phyloP scores from a whole-genome alignment of 2,888 invertebrate genomes.

The Octodonta nipae region DNA sequence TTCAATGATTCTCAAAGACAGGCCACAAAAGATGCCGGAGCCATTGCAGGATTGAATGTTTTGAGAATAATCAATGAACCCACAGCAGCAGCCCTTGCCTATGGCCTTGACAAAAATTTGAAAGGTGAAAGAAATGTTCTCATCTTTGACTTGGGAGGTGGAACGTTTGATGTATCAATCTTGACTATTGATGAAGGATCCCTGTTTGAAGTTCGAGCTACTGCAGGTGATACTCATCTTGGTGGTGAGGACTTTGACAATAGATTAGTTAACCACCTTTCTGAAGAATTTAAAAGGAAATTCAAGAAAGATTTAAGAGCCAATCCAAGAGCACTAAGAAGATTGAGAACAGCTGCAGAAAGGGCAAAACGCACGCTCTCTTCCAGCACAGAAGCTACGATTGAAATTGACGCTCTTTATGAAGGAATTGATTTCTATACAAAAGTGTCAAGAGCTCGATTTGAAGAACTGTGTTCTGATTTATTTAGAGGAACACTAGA shows the following conservation, averaged over 20 bases:
- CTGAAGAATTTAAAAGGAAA: conserved; percentile 57
- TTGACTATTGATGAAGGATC: conserved; percentile 69
- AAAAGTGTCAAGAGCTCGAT: conserved; percentile 59
- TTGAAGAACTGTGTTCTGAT: conserved; percentile 62
- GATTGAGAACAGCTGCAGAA: conserved; percentile 64
- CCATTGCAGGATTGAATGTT: conserved; percentile 50
- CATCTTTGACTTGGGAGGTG: conserved; percentile 51
- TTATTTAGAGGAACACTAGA: conserved; percentile 53
- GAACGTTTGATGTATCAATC: conserved; percentile 72
- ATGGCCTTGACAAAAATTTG: conserved; percentile 22
- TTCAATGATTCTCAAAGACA: conserved; percentile 58
- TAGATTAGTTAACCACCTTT: conserved; percentile 44
- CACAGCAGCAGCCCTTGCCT: conserved; percentile 19
- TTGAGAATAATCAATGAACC: conserved; percentile 74
- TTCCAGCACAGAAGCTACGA: conserved; percentile 60
- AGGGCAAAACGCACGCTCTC: conserved; percentile 67
- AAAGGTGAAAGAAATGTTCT: conserved; percentile 37
- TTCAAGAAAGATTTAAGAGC: conserved; percentile 53
- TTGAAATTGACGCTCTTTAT: conserved; percentile 63
- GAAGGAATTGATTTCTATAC: conserved; percentile 64
- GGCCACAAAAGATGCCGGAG: conserved; percentile 71
- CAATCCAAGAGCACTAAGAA: conserved; percentile 48
- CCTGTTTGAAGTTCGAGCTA: conserved; percentile 72
- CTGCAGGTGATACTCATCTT: conserved; percentile 73
- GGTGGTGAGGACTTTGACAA: conserved; percentile 60